A percentile compares a stretch with the other conserved stretches of the same genome.
Conservation (phyloP, 2,113 vertebrate genomes). For the Ptilorrhoa leucosticta region DNA sequence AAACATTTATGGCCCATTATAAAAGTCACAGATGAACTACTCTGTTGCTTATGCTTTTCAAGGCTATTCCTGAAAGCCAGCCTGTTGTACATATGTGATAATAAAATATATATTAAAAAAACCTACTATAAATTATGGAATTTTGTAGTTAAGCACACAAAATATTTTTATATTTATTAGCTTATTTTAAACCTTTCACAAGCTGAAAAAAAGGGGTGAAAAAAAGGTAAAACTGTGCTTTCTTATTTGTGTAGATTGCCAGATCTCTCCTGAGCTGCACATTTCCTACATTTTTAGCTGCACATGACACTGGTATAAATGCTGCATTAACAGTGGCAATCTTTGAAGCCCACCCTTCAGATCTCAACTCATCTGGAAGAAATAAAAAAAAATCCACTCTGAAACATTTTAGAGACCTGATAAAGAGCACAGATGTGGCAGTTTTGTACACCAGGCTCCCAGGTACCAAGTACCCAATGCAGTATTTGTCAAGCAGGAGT, state of each 20-base stretch:
- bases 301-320: background rate
- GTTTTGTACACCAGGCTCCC: background rate
- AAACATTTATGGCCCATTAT: slow-evolving; percentile 60
- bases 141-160: background rate
- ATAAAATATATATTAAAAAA: slow-evolving; percentile 44
- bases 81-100: slow-evolving; percentile 18
- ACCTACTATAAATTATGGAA: slow-evolving; percentile 17
- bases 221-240: background rate
- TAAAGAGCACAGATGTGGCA: background rate
- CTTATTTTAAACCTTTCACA: background rate
- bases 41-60: slow-evolving; percentile 18
- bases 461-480: background rate
- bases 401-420: background rate
- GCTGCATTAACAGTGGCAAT: background rate
- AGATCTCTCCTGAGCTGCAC: background rate
- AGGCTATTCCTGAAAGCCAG: slow-evolving; percentile 16
- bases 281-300: background rate
- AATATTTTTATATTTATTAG: slow-evolving; percentile 22
- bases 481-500: background rate
- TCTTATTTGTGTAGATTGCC: background rate
- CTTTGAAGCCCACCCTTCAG: background rate
- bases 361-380: background rate
- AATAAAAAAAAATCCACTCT: background rate
- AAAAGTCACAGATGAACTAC: slow-evolving; percentile 40
- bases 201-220: background rate